Evolutionary conservation across 2,888 invertebrate species (phyloP).

Genomic region (Spisula subtruncata): DNA sequence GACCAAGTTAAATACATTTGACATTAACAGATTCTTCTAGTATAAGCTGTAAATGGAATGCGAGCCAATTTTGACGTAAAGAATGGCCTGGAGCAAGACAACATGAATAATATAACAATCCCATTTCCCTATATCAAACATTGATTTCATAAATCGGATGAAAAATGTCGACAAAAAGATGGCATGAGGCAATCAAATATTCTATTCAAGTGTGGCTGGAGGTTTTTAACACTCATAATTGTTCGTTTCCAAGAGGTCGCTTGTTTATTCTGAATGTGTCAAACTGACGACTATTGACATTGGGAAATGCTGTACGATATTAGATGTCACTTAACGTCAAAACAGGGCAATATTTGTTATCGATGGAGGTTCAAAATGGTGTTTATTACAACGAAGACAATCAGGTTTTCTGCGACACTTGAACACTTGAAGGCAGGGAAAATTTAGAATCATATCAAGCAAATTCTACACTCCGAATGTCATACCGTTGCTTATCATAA

Average conservation of each 20-base stretch:
- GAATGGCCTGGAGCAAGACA: slow-evolving; percentile 41
- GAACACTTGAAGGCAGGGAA: not conserved
- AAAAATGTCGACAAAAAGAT: slow-evolving; percentile 69
- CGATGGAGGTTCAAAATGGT: slow-evolving; percentile 59
- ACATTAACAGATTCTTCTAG: slow-evolving; percentile 29
- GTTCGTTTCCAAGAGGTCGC: slow-evolving; percentile 68
- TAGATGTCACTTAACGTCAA: slow-evolving; percentile 71
- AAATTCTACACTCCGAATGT: not conserved
- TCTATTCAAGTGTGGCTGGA: slow-evolving; percentile 68
- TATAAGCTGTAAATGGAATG: slow-evolving; percentile 50
- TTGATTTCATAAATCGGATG: slow-evolving; percentile 75
- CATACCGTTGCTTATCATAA: not conserved
- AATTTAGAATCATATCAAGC: not conserved
- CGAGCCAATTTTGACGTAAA: slow-evolving; percentile 53
- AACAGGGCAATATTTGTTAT: slow-evolving; percentile 70
- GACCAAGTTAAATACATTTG: slow-evolving; percentile 42
- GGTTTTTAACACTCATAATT: slow-evolving; percentile 75
- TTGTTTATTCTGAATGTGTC: slow-evolving; percentile 69
- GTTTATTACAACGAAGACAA: slow-evolving; percentile 55
- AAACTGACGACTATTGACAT: slow-evolving; percentile 67
- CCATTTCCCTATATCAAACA: slow-evolving; percentile 74
- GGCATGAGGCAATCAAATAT: slow-evolving; percentile 71
- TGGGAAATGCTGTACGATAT: slow-evolving; percentile 71
- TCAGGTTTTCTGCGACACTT: slow-evolving; percentile 2
- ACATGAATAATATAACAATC: slow-evolving; percentile 71